These are phyloP conservation scores for Laupala kohalensis DNA, from an alignment of 1,140 invertebrate genomes.

Conservation along the genomic window DNA sequence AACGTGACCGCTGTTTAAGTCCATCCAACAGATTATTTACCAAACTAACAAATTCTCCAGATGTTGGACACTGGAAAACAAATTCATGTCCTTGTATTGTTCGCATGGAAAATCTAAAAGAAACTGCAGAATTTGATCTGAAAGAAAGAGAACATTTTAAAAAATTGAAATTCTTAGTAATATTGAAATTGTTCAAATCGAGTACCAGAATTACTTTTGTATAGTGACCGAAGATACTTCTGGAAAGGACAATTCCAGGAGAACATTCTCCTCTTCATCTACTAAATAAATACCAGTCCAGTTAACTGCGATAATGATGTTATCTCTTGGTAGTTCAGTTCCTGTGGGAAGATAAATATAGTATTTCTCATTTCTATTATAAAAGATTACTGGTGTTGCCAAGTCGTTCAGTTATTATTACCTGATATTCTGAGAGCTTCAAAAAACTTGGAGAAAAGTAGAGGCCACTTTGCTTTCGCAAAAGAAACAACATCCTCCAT, in stretches of 20 bases:
- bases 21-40: conserved; percentile 77
- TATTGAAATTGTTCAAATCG: neutral
- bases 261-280: conserved; percentile 80
- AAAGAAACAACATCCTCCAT: conserved; percentile 83
- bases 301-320: conserved; percentile 81
- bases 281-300: conserved; percentile 84
- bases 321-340: conserved; percentile 70
- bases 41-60: conserved; percentile 69
- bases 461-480: conserved; percentile 84
- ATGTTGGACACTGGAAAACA: conserved; percentile 78
- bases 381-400: neutral
- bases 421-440: conserved; percentile 44
- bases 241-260: conserved; percentile 75
- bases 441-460: conserved; percentile 81
- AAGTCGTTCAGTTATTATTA: conserved; percentile 10
- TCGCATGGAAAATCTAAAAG: conserved; percentile 57
- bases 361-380: neutral
- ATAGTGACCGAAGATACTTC: conserved; percentile 47
- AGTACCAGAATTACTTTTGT: conserved; percentile 6
- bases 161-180: neutral
- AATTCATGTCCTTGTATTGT: conserved; percentile 82
- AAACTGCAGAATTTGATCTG: conserved; percentile 32
- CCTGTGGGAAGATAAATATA: conserved; percentile 37
- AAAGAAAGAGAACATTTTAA: conserved; percentile 11
- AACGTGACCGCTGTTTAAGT: conserved; percentile 71